Percentiles rank a stretch among this genome's conserved stretches.
Conservation (phyloP, 2,797 vertebrate genomes). For the Chloroceryle amazona region DNA sequence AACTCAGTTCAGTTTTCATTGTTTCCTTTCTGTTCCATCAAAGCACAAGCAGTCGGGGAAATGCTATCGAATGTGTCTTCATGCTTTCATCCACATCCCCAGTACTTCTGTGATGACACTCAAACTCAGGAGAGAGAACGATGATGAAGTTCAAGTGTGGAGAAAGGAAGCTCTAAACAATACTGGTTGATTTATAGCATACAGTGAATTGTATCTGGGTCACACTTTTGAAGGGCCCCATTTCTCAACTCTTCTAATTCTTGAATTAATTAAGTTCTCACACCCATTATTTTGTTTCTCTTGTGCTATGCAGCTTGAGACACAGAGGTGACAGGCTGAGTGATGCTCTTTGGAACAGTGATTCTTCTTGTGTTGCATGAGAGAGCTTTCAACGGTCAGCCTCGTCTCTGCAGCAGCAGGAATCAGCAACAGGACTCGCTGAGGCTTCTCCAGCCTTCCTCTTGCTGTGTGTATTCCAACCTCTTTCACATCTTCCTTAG, state of each 20-base stretch:
- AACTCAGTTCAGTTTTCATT: constrained; percentile 66
- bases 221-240: constrained; percentile 47
- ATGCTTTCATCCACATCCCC: constrained; percentile 36
- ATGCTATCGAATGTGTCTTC: constrained; percentile 5
- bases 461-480: neutral
- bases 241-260: constrained; percentile 73
- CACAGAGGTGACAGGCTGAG: constrained; percentile 58
- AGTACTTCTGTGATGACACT: constrained; percentile 59
- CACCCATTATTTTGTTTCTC: constrained; percentile 35
- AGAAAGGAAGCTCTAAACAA: constrained; percentile 71
- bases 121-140: constrained; percentile 57
- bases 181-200: constrained; percentile 66
- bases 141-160: constrained; percentile 74
- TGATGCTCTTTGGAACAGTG: constrained; percentile 72
- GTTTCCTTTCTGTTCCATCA: constrained; percentile 62
- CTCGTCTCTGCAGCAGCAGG: constrained; percentile 54
- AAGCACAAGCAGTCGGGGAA: constrained; percentile 41
- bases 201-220: constrained; percentile 59
- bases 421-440: constrained; percentile 36
- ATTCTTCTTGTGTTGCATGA: constrained; percentile 57
- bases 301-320: constrained; percentile 39
- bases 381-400: constrained; percentile 55
- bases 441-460: constrained; percentile 21
- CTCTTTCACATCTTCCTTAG: neutral
- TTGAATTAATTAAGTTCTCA: constrained; percentile 75